Evolutionary conservation across 2,113 vertebrate genomes (phyloP), one percentile per base, ranked within the genome.

Genomic region (Lampris megalopsis): DNA sequence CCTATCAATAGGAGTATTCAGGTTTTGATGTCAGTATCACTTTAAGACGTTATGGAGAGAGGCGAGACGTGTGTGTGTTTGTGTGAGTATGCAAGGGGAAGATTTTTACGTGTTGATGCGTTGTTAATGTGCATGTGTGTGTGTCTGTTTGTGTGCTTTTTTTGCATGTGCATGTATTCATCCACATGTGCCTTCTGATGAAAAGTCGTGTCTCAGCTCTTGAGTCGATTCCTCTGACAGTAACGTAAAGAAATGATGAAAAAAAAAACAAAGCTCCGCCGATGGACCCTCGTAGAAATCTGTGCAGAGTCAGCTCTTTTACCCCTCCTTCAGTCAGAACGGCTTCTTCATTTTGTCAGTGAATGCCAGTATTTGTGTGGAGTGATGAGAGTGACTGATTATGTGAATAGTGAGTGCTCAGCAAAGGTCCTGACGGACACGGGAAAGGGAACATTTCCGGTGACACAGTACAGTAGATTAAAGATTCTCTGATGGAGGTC

Each of bases 371-470:
- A 41, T 69, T 71, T 79, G 62, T 71, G 77, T 66, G 67, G 66
- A 41, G 63, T 82, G 78, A 85, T 88, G 88, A 80, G 76, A 84
- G 38, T 36, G 53, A 52, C 71, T 90, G 84, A 88, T 83, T 86
- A 80, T 89, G 75, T 61, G 77, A 88, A 82, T 85, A 83, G 68
- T 84, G 78, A 83, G 65, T 75, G 77, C 82, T 92, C 86, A 87
- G 87, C 80, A 81, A 79, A 87, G 79, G 73, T 63, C 63, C 68
- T 81, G 75, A 81, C 66, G 66, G 82, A 86, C 82, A 3, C 60
- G 62, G 57, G 71, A 84, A 80, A 77, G 54, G 48, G 43, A 77
- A 49, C 9, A 80, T 86, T 85, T 84, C 61, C 60, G 63, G 47
- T 81, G 81, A 78, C 80, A 68, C 68, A 85, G 61, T 66, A 77